A percentile compares a stretch with the other conserved stretches of the same genome.
Conservation (phyloP, 2,113 vertebrate species). For the Papio anubis region DNA sequence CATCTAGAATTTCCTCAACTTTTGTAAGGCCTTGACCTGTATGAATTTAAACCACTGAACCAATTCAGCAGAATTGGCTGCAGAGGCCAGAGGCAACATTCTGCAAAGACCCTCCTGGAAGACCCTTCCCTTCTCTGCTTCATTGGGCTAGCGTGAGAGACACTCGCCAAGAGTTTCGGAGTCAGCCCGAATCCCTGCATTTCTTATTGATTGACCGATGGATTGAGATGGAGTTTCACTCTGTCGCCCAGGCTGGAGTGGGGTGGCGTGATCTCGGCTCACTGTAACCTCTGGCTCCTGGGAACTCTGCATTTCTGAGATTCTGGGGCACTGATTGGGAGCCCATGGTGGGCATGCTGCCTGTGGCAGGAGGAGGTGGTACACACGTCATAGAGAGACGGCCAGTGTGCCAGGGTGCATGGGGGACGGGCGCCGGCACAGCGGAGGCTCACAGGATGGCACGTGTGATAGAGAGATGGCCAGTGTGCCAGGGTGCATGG, state of each 20-base stretch:
- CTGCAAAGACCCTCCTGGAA: background rate
- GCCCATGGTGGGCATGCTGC: accelerated
- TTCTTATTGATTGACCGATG: too few species aligned
- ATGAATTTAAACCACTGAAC: background rate
- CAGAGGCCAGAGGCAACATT: too few species aligned
- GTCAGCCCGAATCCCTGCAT: too few species aligned
- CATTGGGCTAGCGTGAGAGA: accelerated
- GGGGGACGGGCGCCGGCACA: background rate
- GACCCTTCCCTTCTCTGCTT: background rate
- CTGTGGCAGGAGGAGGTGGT: background rate
- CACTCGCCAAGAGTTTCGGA: background rate
- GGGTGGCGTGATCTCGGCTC: too few species aligned
- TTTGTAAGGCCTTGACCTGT: background rate
- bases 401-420: background rate
- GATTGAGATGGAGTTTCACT: too few species aligned
- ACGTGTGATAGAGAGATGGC: background rate
- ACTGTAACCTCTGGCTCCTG: too few species aligned
- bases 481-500: background rate
- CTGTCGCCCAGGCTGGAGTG: too few species aligned
- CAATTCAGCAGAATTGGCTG: background rate
- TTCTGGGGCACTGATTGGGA: background rate
- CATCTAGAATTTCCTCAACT: background rate
- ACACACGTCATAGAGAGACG: background rate
- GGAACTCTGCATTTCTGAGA: background rate
- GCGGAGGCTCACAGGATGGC: background rate